Evolutionary conservation across 2,113 vertebrate genomes (phyloP), one percentile per base, ranked within the genome.

Genomic region (Arvicanthis niloticus): DNA sequence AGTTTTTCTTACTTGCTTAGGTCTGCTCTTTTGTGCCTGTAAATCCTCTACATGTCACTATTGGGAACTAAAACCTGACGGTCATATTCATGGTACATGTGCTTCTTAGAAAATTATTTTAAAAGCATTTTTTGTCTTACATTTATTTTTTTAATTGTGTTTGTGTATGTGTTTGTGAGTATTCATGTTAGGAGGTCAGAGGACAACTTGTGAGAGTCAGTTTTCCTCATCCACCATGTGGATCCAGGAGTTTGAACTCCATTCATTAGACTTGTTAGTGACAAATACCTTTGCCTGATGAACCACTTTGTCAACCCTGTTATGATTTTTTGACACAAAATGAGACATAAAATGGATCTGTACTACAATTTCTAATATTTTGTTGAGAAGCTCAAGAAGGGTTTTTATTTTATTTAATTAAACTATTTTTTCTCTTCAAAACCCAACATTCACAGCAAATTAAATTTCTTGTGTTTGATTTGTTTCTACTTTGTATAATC

Each of bases 401-500:
- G 60, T 95, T 92, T 89, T 17, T 29, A 9, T 91, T 96, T 96
- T 92, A 65, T 73, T 48, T 48, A 62, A 65, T 92, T 60, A 92
- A 96, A 91, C 40, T 96, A 45, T 86, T 94, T 91, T 75, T 0
- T 93, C 4, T 62, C 45, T 24, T 93, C 11, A 73, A 93, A 17
- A 96, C 26, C 16, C 3, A 94, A 42, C 17, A 88, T 96, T 86
- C 53, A 91, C 11, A 78, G 37, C 51, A 90, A 93, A 88, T 93
- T 85, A 84, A 91, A 16, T 72, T 89, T 67, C 84, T 95, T 56
- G 11, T 84, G 81, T n/a, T 94, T 92, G 84, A 90, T 96, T 95
- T 97, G 37, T 91, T 96, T 87, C 53, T 97, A 3, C 76, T 89
- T 82, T 95, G 48, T 91, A 31, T 89, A 95, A 90, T 93, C 48